A percentile compares a stretch with the other conserved stretches of the same genome.
Evolutionary conservation across 2,113 vertebrate species (phyloP).

Genomic region (Passerina amoena): DNA sequence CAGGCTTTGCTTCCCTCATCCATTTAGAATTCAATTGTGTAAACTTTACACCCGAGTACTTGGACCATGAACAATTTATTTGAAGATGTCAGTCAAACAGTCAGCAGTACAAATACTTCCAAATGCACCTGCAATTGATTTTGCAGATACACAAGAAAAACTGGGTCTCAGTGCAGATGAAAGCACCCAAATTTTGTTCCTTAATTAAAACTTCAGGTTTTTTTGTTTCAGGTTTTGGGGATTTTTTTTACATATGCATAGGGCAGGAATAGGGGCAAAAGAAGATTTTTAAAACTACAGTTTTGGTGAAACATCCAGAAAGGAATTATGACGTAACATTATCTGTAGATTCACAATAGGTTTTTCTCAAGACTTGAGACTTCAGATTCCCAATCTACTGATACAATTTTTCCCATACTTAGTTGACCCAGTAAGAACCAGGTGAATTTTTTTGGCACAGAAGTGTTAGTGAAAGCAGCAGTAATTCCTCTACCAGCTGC

Average conservation of each 20-base stretch:
- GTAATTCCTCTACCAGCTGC: neutral
- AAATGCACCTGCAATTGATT: neutral
- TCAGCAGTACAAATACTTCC: slow-evolving; percentile 18
- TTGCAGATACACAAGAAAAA: neutral
- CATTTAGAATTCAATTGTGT: slow-evolving; percentile 11
- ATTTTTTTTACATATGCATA: neutral
- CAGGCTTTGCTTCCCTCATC: slow-evolving; percentile 9
- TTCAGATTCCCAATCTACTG: neutral
- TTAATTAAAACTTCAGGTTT: neutral
- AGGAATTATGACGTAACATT: neutral
- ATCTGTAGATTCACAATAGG: neutral
- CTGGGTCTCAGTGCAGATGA: neutral
- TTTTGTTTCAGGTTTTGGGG: neutral
- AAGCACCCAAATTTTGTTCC: neutral
- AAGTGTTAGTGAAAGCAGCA: neutral
- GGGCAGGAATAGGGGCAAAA: neutral
- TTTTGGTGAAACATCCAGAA: neutral
- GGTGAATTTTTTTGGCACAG: neutral
- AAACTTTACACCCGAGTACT: slow-evolving; percentile 24
- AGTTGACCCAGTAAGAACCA: neutral
- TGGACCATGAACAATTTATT: slow-evolving; percentile 45
- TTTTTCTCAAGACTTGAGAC: neutral
- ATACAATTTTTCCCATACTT: neutral
- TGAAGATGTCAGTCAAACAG: slow-evolving; percentile 43
- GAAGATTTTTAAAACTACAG: neutral